Evolutionary conservation across 1,140 invertebrate species (phyloP), one percentile per base, ranked within the genome.

Genomic region (Spodoptera litura): DNA sequence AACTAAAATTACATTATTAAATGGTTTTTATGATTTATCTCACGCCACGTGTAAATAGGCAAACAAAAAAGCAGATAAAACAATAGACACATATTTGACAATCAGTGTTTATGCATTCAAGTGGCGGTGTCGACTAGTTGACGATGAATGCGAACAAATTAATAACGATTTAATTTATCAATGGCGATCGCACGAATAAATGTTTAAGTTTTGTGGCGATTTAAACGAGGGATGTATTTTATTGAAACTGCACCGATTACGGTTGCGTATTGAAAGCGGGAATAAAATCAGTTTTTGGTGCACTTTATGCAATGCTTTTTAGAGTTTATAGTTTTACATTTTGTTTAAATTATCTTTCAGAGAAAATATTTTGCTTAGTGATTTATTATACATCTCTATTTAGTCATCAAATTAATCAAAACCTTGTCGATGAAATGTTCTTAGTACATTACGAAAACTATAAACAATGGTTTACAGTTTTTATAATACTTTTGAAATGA

Each of bases 81-180:
- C 44, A 53, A 70, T 53, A 70, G 66, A 51, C 38, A 49, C 55
- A 59, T 35, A 44, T 49, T 74, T 51, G 56, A 25, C 38, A 49
- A 56, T 6, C 44, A 38, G 49, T 56, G 51, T 75, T 79, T 79
- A 74, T 74, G 59, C 66, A 74, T 79, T 66, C 78, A 79, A 59
- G 53, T 51, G 52, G 61, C 78, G 71, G n/a, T 51, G 61, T 53
- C 78, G 62, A n/a, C 12, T 12, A 49, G 2, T 52, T 56, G 55
- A 31, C 53, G 31, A n/a, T 44, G 38, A 61, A 44, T 55, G 64
- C 66, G 27, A 8, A 35, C 76, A 66, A 79, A 79, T 79, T 79
- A 79, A 79, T 79, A 79, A 68, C 71, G 70, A 66, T 79, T 79
- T 79, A 79, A 79, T 79, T 79, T 59, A 44, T 68, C 76, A 71